Conservation (phyloP, 2,888 invertebrate species). For the Sabellastarte sp. region DNA sequence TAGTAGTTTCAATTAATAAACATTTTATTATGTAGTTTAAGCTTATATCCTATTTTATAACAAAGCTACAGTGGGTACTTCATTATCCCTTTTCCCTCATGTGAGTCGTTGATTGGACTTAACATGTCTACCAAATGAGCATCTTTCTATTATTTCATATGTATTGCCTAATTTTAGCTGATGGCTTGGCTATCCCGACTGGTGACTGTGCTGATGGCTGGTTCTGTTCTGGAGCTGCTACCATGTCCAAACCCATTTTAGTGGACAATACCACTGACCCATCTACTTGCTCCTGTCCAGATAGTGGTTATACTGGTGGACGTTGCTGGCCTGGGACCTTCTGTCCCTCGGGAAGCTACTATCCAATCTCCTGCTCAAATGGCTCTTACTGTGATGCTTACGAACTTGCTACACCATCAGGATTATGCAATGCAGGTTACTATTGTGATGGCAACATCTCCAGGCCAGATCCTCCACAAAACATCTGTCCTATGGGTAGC, state of each 20-base stretch:
- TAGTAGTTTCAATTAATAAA: too few relatives aligned
- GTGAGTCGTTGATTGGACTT: too few relatives aligned
- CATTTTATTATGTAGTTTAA: too few relatives aligned
- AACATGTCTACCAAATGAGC: too few relatives aligned
- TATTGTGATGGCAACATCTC: conserved; percentile 46
- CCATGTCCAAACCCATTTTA: conserved; percentile 37
- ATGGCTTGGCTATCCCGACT: conserved; percentile 41
- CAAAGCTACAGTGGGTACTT: too few relatives aligned
- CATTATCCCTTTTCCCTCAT: too few relatives aligned
- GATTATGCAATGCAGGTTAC: conserved; percentile 46
- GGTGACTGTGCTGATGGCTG: conserved; percentile 52
- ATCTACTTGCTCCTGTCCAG: conserved; percentile 44
- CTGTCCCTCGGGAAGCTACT: conserved; percentile 45
- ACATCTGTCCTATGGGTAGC: conserved; percentile 41
- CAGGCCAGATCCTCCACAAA: conserved; percentile 37
- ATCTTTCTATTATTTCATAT: too few relatives aligned
- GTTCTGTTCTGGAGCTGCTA: conserved; percentile 51
- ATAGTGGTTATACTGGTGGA: conserved; percentile 50
- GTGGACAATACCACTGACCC: conserved; percentile 36
- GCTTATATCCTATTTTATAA: too few relatives aligned
- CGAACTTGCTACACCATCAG: conserved; percentile 42
- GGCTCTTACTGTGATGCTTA: conserved; percentile 46
- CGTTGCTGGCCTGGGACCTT: conserved; percentile 53
- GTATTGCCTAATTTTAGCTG: conserved; percentile 34
- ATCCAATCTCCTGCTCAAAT: conserved; percentile 45